A percentile compares a stretch with the other conserved stretches of the same genome.
These are phyloP conservation scores for Wasmannia auropunctata DNA, from an alignment of 1,140 invertebrate genomes.

Conservation along the genomic window DNA sequence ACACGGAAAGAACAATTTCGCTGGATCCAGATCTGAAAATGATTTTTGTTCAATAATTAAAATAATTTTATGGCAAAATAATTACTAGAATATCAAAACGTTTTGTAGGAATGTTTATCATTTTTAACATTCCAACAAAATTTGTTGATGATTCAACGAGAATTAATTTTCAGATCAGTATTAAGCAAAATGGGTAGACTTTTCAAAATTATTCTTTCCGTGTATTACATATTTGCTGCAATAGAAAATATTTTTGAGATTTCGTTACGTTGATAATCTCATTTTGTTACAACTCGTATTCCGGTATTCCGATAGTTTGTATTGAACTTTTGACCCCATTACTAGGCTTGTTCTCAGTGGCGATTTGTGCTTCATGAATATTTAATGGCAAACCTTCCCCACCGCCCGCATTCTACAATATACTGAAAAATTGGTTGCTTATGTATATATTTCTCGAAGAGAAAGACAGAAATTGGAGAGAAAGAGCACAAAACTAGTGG, in stretches of 20 bases:
- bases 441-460: not conserved
- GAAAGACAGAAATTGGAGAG: not conserved
- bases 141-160: too few relatives aligned
- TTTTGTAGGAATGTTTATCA: too few relatives aligned
- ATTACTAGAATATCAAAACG: too few relatives aligned
- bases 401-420: not conserved
- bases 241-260: not conserved
- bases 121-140: too few relatives aligned
- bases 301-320: not conserved
- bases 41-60: too few relatives aligned
- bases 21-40: too few relatives aligned
- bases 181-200: too few relatives aligned
- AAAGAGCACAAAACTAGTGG: not conserved
- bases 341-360: not conserved
- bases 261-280: not conserved
- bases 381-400: not conserved
- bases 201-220: too few relatives aligned
- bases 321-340: constrained; percentile 30
- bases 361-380: constrained; percentile 23
- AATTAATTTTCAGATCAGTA: too few relatives aligned
- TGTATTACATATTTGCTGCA: not conserved
- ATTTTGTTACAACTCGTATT: not conserved
- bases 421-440: constrained; percentile 8
- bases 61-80: too few relatives aligned
- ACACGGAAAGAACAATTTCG: too few relatives aligned